phyloP scores from a whole-genome alignment of 2,888 invertebrate species.

The Nebria salina region DNA sequence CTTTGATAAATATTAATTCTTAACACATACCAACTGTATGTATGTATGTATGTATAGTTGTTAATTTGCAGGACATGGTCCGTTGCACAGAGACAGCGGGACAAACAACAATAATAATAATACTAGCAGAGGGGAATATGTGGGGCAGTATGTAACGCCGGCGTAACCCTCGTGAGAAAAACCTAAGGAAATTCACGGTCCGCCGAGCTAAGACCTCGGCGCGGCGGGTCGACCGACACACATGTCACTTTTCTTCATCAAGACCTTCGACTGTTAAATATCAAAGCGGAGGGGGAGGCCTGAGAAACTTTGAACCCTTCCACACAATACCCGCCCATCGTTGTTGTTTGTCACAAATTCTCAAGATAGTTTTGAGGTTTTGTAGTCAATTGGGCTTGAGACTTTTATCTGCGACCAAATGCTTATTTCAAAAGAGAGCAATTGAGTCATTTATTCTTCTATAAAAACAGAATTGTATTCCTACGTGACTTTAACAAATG shows the following conservation, averaged over 20 bases:
- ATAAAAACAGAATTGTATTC: not conserved
- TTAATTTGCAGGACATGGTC: conserved; percentile 28
- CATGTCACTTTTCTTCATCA: conserved; percentile 34
- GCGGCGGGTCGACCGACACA: conserved; percentile 22
- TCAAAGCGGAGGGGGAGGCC: not conserved
- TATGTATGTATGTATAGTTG: conserved; percentile 13
- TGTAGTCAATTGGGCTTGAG: conserved; percentile 11
- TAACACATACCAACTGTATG: not conserved
- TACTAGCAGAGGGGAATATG: conserved; percentile 10
- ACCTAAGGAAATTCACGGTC: conserved; percentile 57
- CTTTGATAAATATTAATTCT: not conserved
- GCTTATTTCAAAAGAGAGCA: not conserved
- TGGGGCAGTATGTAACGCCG: conserved; percentile 49
- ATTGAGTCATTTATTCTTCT: not conserved
- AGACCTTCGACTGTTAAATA: conserved; percentile 30
- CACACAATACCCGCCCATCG: conserved; percentile 12
- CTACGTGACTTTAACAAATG: conserved; percentile 2
- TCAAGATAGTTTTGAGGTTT: conserved; percentile 41
- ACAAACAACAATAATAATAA: not conserved
- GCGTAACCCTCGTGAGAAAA: conserved; percentile 56
- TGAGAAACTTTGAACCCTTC: conserved; percentile 10
- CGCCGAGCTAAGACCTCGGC: conserved; percentile 55
- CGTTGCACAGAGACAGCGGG: conserved; percentile 22
- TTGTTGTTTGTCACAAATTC: conserved; percentile 40
- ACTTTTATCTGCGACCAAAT: too few relatives aligned